These are phyloP conservation scores for Trachelipus rathkii DNA, from an alignment of 1,140 invertebrate species.

Conservation along the genomic window DNA sequence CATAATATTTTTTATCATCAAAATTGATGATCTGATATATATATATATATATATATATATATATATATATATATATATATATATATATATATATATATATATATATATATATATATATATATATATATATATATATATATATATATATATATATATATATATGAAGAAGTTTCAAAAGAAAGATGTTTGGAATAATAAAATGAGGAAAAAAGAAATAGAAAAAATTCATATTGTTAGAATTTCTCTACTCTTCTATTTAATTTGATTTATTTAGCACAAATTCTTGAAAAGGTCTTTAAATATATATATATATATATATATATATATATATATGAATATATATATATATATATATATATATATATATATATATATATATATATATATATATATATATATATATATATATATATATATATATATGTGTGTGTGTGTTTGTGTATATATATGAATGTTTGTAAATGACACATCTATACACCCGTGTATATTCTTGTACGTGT, in stretches of 20 bases:
- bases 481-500: too few relatives aligned
- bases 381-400: conserved; percentile 10
- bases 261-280: too few relatives aligned
- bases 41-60: conserved; percentile 8
- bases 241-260: too few relatives aligned
- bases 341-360: conserved; percentile 13
- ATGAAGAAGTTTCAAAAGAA: too few relatives aligned
- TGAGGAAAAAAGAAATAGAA: too few relatives aligned
- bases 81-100: conserved; percentile 15
- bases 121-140: conserved; percentile 11
- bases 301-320: conserved; percentile 2
- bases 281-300: too few relatives aligned
- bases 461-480: too few relatives aligned
- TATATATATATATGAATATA: background rate
- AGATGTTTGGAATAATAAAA: too few relatives aligned
- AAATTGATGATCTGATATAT: too few relatives aligned
- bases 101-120: conserved; percentile 12
- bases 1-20: too few relatives aligned
- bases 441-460: too few relatives aligned
- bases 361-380: conserved; percentile 10
- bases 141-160: conserved; percentile 8
- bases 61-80: conserved; percentile 11
- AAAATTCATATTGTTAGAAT: too few relatives aligned
- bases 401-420: conserved; percentile 8
- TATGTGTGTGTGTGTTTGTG: background rate